Evolutionary conservation across 2,113 vertebrate species (phyloP), one percentile per base, ranked within the genome.

Genomic region (Leptobrachium leishanense): DNA sequence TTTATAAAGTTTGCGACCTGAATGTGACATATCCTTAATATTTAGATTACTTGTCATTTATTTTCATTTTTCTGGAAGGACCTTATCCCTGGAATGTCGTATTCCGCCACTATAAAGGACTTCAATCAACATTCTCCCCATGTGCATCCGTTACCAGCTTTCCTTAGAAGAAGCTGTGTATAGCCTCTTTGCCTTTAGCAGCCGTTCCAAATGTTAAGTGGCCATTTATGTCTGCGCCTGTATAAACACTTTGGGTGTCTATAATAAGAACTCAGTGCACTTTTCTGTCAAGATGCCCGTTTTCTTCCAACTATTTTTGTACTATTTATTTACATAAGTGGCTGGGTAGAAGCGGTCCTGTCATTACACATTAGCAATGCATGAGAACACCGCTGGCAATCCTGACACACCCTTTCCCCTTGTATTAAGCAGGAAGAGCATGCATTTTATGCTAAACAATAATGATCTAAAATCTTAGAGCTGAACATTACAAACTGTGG

Each of bases 211-310:
- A 55, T 55, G 65, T 44, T 79, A 79, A 79, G 63, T 80, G 71
- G 70, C 71, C 53, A 59, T 80, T 79, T 68, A 74, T 80, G 77
- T 46, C 64, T 44, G 43, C 59, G 62, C 43, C 77, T 67, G 65
- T 74, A 65, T 80, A 80, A 80, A 80, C 77, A 80, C 71, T 68
- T 80, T 68, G 71, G 77, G 77, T 73, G 46, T 80, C 70, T 73
- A 59, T 68, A 79, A 43, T 73, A 79, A 73, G 68, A 31, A 10
- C 55, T 72, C 65, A 62, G 67, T 13, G 10, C 11, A 20, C 20
- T 71, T 62, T 65, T 50, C 44, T 77, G 76, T 72, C 68, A 64
- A 64, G 57, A 40, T 72, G 57, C 76, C 76, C 20, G 31, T 63
- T 39, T 75, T 59, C 41, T 1, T 40, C 5, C 53, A 72, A 72